Conservation (phyloP, 1,140 invertebrate species). For the Doryteuthis pealeii region DNA sequence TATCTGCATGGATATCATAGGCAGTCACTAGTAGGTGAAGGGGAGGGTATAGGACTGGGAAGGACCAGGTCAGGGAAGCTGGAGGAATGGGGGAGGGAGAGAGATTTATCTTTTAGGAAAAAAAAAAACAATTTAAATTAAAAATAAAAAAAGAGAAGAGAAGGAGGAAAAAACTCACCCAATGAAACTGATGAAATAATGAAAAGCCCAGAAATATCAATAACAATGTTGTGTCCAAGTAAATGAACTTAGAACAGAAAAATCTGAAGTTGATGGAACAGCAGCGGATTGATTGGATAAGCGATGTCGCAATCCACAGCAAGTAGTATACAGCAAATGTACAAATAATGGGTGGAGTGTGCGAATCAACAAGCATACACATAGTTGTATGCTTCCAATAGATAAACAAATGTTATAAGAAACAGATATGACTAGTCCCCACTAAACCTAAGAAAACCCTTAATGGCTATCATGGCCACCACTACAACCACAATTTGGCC, state of each 20-base stretch:
- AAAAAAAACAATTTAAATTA: neutral
- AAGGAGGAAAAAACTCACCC: neutral
- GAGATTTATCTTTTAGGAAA: too few relatives aligned
- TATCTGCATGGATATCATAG: too few relatives aligned
- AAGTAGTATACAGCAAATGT: neutral
- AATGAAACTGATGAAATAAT: neutral
- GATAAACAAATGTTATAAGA: too few relatives aligned
- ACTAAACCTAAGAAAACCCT: neutral
- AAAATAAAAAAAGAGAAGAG: neutral
- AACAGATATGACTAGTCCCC: slow-evolving; percentile 11
- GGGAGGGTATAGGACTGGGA: too few relatives aligned
- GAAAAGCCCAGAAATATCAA: neutral
- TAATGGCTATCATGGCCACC: neutral
- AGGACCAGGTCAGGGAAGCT: too few relatives aligned
- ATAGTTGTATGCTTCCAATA: too few relatives aligned
- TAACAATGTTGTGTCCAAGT: neutral
- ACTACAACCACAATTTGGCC: neutral
- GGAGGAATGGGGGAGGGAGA: too few relatives aligned
- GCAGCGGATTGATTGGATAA: slow-evolving; percentile 8
- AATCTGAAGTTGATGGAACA: too few relatives aligned
- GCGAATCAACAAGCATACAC: too few relatives aligned
- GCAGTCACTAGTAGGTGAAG: too few relatives aligned
- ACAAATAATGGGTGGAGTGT: too few relatives aligned
- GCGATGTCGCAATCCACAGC: slow-evolving; percentile 1
- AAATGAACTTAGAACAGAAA: neutral